A percentile compares a stretch with the other conserved stretches of the same genome.
These are phyloP conservation scores for Aleiodes alternator DNA, from an alignment of 2,888 invertebrate genomes.

Conservation along the genomic window DNA sequence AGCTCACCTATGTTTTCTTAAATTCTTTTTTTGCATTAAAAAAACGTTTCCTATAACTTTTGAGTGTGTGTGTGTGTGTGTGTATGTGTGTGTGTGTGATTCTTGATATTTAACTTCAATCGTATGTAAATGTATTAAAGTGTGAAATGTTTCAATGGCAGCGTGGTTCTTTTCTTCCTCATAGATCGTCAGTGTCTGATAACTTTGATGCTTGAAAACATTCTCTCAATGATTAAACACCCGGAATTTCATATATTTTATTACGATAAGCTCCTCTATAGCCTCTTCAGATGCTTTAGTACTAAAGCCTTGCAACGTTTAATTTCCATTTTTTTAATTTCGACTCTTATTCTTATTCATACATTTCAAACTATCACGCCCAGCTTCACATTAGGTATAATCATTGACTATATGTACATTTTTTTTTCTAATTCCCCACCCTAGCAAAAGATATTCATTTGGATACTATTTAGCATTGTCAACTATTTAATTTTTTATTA, in stretches of 20 bases:
- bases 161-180: neutral
- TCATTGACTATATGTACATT: constrained; percentile 55
- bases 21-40: constrained; percentile 10
- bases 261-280: constrained; percentile 66
- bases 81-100: neutral
- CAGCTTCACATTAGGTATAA: neutral
- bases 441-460: constrained; percentile 32
- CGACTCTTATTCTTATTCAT: constrained; percentile 40
- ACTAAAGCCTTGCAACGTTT: constrained; percentile 40
- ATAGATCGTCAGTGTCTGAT: constrained; percentile 14
- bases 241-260: constrained; percentile 60
- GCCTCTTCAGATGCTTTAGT: constrained; percentile 64
- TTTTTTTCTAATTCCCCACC: constrained; percentile 10
- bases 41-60: constrained; percentile 25
- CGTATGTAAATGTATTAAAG: neutral
- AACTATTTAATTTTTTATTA: constrained; percentile 25
- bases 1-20: constrained; percentile 59
- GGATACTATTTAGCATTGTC: constrained; percentile 25
- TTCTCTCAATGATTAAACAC: constrained; percentile 61
- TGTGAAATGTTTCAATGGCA: constrained; percentile 12
- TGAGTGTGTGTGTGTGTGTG: neutral
- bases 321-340: constrained; percentile 17
- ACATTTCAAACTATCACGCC: constrained; percentile 8
- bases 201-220: constrained; percentile 20
- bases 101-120: constrained; percentile 1